These are phyloP conservation scores for Diabrotica virgifera DNA, from an alignment of 1,140 invertebrate genomes.

Conservation along the genomic window DNA sequence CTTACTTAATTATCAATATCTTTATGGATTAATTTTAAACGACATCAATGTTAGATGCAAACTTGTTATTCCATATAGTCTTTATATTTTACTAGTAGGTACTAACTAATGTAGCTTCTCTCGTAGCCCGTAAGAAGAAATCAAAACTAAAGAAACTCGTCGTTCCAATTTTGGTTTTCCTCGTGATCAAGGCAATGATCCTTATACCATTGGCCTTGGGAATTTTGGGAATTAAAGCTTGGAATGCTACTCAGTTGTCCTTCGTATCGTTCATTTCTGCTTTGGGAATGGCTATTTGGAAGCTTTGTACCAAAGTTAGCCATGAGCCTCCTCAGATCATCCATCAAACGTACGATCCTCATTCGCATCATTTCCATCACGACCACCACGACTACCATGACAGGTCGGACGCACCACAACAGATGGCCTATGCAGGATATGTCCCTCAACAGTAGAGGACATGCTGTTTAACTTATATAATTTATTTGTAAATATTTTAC, in stretches of 20 bases:
- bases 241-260: constrained; percentile 79
- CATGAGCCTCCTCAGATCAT: constrained; percentile 64
- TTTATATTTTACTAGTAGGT: too few species aligned
- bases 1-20: too few species aligned
- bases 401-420: constrained; percentile 52
- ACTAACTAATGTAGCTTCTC: constrained; percentile 24
- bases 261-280: constrained; percentile 84
- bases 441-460: constrained; percentile 29
- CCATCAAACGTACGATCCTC: constrained; percentile 24
- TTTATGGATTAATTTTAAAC: too few species aligned
- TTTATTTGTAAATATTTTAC: too few species aligned
- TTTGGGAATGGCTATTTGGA: constrained; percentile 78
- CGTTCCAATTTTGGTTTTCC: constrained; percentile 76
- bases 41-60: too few species aligned
- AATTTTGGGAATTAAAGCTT: constrained; percentile 77
- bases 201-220: constrained; percentile 78
- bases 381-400: too few species aligned
- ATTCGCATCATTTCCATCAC: constrained; percentile 61
- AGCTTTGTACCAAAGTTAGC: constrained; percentile 80
- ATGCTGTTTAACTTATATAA: neutral
- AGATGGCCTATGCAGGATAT: constrained; percentile 74
- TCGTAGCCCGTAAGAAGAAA: constrained; percentile 60
- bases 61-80: too few species aligned
- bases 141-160: constrained; percentile 80
- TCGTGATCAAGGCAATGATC: constrained; percentile 78